Evolutionary conservation across 2,113 vertebrate species (phyloP).

Genomic region (Lepidothrix coronata): DNA sequence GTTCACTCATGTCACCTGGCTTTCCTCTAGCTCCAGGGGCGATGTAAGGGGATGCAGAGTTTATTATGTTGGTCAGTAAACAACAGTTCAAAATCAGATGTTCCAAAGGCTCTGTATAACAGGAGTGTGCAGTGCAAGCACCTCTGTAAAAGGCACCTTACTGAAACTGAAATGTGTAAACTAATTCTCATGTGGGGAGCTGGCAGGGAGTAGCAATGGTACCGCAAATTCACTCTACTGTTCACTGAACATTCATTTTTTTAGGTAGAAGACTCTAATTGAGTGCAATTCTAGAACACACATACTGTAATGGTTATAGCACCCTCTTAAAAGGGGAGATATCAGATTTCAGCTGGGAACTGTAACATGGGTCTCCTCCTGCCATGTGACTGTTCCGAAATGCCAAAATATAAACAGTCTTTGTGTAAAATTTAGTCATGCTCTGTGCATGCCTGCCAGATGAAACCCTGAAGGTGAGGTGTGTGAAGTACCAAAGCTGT

Average conservation of each 20-base stretch:
- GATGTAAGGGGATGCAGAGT: not conserved
- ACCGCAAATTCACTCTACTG: not conserved
- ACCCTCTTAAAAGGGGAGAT: not conserved
- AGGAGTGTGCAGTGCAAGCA: not conserved
- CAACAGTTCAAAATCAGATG: not conserved
- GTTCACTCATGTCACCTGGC: not conserved
- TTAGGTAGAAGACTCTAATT: not conserved
- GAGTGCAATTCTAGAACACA: not conserved
- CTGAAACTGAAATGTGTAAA: not conserved
- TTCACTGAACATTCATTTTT: not conserved
- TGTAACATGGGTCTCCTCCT: not conserved
- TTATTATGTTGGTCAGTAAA: not conserved
- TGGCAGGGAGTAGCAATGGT: not conserved
- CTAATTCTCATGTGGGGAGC: not conserved
- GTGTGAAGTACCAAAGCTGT: not conserved
- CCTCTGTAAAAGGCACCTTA: not conserved
- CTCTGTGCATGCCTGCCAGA: not conserved
- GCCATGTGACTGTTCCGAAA: not conserved
- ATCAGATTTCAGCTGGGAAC: not conserved
- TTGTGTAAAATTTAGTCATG: not conserved
- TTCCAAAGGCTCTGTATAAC: not conserved
- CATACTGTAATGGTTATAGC: not conserved
- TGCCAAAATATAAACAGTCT: not conserved
- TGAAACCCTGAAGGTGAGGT: not conserved
- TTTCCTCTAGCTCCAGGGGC: not conserved